A percentile compares a stretch with the other conserved stretches of the same genome.
Evolutionary conservation across 2,888 invertebrate genomes (phyloP).

Genomic region (Lasioglossum vierecki): DNA sequence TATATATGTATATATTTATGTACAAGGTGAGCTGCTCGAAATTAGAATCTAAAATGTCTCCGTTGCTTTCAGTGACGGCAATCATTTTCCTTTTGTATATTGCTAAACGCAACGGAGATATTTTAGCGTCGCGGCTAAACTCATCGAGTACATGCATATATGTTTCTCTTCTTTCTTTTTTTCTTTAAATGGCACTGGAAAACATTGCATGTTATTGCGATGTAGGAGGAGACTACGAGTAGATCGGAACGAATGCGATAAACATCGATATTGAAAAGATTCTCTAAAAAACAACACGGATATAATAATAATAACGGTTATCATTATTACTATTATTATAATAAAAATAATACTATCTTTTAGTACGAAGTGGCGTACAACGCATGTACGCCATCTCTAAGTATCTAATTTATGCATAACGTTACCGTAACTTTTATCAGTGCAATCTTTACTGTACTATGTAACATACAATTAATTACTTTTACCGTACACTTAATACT

Average conservation of each 20-base stretch:
- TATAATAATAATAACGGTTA: conserved; percentile 19
- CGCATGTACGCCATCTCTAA: conserved; percentile 6
- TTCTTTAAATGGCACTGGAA: conserved; percentile 46
- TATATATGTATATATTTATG: conserved; percentile 6
- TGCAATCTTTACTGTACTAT: conserved; percentile 29
- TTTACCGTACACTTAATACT: conserved; percentile 24
- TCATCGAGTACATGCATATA: neutral
- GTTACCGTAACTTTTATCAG: conserved; percentile 27
- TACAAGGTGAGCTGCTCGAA: neutral
- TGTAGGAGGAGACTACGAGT: conserved; percentile 20
- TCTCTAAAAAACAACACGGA: conserved; percentile 7
- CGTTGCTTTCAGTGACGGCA: neutral
- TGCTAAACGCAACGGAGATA: neutral
- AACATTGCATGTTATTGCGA: conserved; percentile 41
- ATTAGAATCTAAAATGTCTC: neutral
- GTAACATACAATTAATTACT: conserved; percentile 28
- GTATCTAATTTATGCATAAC: conserved; percentile 19
- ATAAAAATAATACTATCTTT: conserved; percentile 27
- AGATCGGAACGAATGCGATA: conserved; percentile 13
- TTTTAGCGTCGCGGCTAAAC: neutral
- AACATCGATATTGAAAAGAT: conserved; percentile 9
- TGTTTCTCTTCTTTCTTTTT: conserved; percentile 6
- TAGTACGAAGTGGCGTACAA: conserved; percentile 15
- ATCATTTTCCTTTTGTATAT: neutral
- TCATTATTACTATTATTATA: conserved; percentile 14